phyloP scores from a whole-genome alignment of 2,888 invertebrate species.

The Nemotelus pantherinus region DNA sequence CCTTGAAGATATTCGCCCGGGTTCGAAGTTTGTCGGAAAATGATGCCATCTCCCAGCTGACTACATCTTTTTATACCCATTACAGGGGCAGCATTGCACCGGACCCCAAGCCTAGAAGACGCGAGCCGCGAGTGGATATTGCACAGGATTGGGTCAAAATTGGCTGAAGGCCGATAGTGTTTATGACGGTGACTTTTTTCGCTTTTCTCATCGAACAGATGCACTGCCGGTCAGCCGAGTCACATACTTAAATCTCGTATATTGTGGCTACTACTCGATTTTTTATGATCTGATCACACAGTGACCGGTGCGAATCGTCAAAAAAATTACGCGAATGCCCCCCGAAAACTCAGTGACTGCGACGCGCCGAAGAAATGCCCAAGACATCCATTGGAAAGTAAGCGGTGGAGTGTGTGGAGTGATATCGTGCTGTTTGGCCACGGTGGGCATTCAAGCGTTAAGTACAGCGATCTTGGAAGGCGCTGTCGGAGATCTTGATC shows the following conservation, averaged over 20 bases:
- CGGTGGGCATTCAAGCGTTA: neutral
- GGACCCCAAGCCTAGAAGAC: conserved; percentile 21
- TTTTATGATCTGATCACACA: conserved; percentile 6
- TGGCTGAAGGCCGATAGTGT: conserved; percentile 34
- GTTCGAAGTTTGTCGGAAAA: conserved; percentile 40
- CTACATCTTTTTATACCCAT: conserved; percentile 51
- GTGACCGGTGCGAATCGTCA: conserved; percentile 27
- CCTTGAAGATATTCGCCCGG: conserved; percentile 34
- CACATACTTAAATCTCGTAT: conserved; percentile 5
- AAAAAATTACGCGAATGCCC: conserved; percentile 6
- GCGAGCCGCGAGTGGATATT: conserved; percentile 21
- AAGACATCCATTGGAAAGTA: conserved; percentile 31
- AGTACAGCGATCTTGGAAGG: conserved; percentile 1
- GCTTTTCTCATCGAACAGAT: conserved; percentile 7
- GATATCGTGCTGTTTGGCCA: neutral
- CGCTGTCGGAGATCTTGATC: neutral
- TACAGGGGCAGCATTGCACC: conserved; percentile 32
- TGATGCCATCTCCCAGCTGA: conserved; percentile 52
- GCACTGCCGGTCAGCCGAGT: neutral
- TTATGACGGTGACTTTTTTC: conserved; percentile 21
- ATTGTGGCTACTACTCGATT: conserved; percentile 15
- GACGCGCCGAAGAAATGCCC: conserved; percentile 5
- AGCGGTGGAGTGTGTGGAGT: neutral
- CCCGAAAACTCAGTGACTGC: conserved; percentile 20
- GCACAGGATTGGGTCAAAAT: conserved; percentile 42